Evolutionary conservation across 1,140 invertebrate species (phyloP), one percentile per base, ranked within the genome.

Genomic region (Bombus consobrinus): DNA sequence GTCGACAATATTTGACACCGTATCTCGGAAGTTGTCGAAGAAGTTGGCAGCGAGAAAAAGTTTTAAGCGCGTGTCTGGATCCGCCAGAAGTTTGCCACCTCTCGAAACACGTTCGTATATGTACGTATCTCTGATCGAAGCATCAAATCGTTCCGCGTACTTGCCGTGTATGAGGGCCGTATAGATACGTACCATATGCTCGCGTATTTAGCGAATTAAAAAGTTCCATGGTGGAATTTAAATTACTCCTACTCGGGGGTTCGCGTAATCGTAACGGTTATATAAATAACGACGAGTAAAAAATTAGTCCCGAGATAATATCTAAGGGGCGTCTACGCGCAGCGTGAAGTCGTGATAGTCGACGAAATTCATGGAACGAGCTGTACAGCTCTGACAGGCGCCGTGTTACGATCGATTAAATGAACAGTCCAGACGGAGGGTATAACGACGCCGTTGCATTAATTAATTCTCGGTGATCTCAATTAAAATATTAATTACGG

Each of bases 401-500:
- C 79, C 71, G 78, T 85, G 76, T 80, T 83, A 71, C 74, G 81
- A 87, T 89, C 88, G 89, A 90, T 90, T 83, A 79, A 87, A 87
- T 34, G 89, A 90, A 76, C 83, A 77, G 88, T 73, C 80, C 73
- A 57, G 80, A 69, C 83, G 73, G 80, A 84, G 88, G 86, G 80
- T 81, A 87, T 86, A 89, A 91, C 93, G 87, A 88, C 87, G 71
- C 90, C 83, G 91, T 87, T 87, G 92, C 91, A 87, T 94, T 94
- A 94, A 95, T 95, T 94, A 94, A 94, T 94, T 94, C 91, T 75
- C 90, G 87, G 89, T 92, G 91, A 94, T 95, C 93, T 92, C 92
- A 93, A 95, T 94, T 94, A 94, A 94, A 95, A 94, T 94, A 95
- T 94, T 95, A 94, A 95, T 94, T 93, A 93, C 89, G 85, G 73